These are phyloP conservation scores for Mus spicilegus DNA, from an alignment of 2,113 vertebrate genomes.

Conservation along the genomic window DNA sequence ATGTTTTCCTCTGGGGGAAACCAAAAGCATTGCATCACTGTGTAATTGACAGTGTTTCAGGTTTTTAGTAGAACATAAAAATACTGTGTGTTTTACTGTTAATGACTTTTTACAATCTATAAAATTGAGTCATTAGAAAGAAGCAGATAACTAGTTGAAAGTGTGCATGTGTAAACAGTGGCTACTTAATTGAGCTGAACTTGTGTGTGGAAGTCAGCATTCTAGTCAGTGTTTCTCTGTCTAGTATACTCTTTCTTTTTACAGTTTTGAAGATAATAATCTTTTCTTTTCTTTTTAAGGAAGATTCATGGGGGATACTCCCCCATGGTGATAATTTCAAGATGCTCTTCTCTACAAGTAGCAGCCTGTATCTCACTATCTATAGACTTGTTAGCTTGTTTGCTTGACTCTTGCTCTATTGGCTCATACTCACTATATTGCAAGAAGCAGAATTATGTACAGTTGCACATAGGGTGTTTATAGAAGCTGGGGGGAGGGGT, in stretches of 20 bases:
- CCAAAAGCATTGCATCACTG: background rate
- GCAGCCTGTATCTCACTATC: background rate
- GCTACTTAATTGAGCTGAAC: constrained; percentile 38
- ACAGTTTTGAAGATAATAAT: background rate
- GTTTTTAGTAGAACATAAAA: constrained; percentile 25
- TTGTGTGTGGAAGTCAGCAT: background rate
- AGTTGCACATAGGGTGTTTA: background rate
- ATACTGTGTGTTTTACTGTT: constrained; percentile 13
- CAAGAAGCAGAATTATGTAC: background rate
- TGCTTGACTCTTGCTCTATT: background rate
- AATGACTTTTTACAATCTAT: constrained; percentile 33
- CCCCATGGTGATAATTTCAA: background rate
- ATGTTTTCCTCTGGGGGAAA: too few species aligned
- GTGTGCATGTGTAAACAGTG: background rate
- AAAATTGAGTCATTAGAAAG: constrained; percentile 33
- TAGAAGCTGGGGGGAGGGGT: background rate
- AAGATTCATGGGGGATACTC: background rate
- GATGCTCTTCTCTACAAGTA: background rate
- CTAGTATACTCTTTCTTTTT: too few species aligned
- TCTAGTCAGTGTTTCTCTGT: background rate
- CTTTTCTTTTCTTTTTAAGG: constrained; percentile 11
- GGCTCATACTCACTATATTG: background rate
- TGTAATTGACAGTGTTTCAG: constrained; percentile 37
- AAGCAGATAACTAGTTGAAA: background rate
- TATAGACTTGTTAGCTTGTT: background rate